Conservation (phyloP, 2,113 vertebrate genomes). For the Pan troglodytes region NHGRI_mPanTro3-v2.1_pri NC_072414.2:28357501-28358000, state of each 20-base stretch:
- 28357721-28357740: neutral
- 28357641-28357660: neutral
- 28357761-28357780: neutral
- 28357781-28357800: neutral
- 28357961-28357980: neutral
- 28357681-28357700: neutral
- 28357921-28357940: neutral
- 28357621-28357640: neutral
- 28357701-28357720: neutral
- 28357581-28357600: neutral
- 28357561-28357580: neutral
- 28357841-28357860: neutral
- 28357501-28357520: neutral
- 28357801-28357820: neutral
- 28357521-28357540: neutral
- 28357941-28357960: neutral
- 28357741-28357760: neutral
- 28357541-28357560: neutral
- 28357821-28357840: neutral
- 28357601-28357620: neutral
- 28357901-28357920: neutral
- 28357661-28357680: neutral
- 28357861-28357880: neutral
- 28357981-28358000: neutral
- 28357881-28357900: neutral